phyloP scores from a whole-genome alignment of 2,797 vertebrate genomes.

The Sternarchorhynchus goeldii region DNA sequence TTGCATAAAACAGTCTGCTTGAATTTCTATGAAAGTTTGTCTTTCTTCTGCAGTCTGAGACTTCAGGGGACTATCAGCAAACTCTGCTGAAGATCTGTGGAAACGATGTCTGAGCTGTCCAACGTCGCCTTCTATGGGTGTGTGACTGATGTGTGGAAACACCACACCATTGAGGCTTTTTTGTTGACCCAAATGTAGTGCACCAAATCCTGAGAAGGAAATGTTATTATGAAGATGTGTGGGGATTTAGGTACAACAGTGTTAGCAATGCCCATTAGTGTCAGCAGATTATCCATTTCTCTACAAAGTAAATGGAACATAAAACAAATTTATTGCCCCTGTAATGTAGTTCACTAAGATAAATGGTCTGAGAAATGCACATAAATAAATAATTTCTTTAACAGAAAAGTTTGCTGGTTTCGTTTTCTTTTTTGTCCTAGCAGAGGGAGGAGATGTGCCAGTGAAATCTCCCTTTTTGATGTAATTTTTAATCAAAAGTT shows the following conservation, averaged over 20 bases:
- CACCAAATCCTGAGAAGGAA: background rate
- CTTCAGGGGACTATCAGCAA: conserved; percentile 57
- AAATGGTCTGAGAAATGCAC: background rate
- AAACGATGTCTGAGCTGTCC: conserved; percentile 41
- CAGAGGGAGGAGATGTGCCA: background rate
- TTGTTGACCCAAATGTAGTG: background rate
- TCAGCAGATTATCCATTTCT: no score
- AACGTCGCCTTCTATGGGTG: background rate
- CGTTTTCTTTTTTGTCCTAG: conserved; percentile 3
- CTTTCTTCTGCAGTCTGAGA: conserved; percentile 62
- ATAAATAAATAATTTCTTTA: background rate
- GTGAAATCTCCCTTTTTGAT: no score
- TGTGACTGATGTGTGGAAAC: background rate
- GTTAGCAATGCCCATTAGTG: background rate
- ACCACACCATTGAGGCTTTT: background rate
- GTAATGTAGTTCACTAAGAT: background rate
- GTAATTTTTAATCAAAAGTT: no score
- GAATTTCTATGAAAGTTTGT: background rate
- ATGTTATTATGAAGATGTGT: background rate
- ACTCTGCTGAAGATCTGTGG: conserved; percentile 62
- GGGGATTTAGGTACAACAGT: background rate
- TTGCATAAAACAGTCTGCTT: background rate
- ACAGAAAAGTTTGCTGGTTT: background rate
- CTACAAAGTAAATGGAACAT: no score
- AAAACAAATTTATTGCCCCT: no score